phyloP scores from a whole-genome alignment of 92 coral and sea anemone species.

The Parazoanthus darwini region DNA sequence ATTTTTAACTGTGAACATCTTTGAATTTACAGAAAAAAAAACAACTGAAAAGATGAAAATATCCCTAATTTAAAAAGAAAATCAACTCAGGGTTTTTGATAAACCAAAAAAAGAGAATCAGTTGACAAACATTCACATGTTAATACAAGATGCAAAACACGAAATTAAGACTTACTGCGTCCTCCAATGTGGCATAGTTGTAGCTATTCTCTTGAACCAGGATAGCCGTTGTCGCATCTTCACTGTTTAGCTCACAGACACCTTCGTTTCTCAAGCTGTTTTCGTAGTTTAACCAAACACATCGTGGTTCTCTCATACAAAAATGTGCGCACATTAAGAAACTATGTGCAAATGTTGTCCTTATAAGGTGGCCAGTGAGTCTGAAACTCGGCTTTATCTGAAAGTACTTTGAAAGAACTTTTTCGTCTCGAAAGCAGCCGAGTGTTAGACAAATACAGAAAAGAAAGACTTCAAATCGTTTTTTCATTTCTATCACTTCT shows the following conservation, averaged over 20 bases:
- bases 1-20: too few relatives aligned
- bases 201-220: neutral
- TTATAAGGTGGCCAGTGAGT: neutral
- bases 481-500: neutral
- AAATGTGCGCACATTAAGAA: neutral
- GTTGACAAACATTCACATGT: too few relatives aligned
- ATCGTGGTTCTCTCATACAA: conserved; percentile 1
- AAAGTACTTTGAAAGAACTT: neutral
- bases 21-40: too few relatives aligned
- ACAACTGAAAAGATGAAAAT: too few relatives aligned
- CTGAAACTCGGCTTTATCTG: neutral
- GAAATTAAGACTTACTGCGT: neutral
- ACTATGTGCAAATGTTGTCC: neutral
- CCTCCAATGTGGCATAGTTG: neutral
- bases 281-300: neutral
- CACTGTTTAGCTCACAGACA: neutral
- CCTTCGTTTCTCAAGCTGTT: neutral
- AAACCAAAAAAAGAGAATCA: too few relatives aligned
- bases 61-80: too few relatives aligned
- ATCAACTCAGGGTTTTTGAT: too few relatives aligned
- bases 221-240: neutral
- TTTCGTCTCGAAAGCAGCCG: neutral
- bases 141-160: too few relatives aligned
- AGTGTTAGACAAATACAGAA: neutral
- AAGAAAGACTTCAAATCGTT: neutral